Conservation (phyloP, 2,113 vertebrate species). For the Oncorhynchus kisutch region DNA sequence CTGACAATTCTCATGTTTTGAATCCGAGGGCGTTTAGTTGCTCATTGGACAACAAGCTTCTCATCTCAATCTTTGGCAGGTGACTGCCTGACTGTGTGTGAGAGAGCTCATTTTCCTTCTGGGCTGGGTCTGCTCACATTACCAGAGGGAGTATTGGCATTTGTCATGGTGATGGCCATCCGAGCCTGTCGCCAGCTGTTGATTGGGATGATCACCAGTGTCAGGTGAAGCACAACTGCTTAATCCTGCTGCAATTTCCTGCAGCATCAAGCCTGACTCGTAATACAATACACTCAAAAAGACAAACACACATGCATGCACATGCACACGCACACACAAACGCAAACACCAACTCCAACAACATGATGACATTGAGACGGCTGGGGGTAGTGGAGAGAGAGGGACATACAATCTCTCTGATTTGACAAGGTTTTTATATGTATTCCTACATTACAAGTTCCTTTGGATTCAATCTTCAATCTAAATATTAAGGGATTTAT, state of each 20-base stretch:
- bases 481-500: no score
- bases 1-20: not conserved
- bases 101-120: slow-evolving; percentile 6
- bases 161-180: slow-evolving; percentile 35
- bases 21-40: not conserved
- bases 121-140: slow-evolving; percentile 30
- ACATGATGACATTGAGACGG: not conserved
- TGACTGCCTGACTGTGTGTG: slow-evolving; percentile 4
- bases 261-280: slow-evolving; percentile 4
- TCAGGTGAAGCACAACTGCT: slow-evolving; percentile 49
- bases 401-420: no score
- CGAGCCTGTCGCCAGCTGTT: slow-evolving; percentile 9
- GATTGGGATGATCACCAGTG: slow-evolving; percentile 40
- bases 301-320: not conserved
- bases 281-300: slow-evolving; percentile 28
- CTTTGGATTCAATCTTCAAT: no score
- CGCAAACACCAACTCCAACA: not conserved
- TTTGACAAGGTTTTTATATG: no score
- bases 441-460: no score
- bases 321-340: not conserved
- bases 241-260: slow-evolving; percentile 41
- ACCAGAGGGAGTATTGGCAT: slow-evolving; percentile 26
- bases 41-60: not conserved
- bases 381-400: no score
- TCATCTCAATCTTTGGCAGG: not conserved